Percentiles rank a stretch among this genome's conserved stretches.
Conservation (phyloP, 2,113 vertebrate species). For the Trichomycterus rosablanca region DNA sequence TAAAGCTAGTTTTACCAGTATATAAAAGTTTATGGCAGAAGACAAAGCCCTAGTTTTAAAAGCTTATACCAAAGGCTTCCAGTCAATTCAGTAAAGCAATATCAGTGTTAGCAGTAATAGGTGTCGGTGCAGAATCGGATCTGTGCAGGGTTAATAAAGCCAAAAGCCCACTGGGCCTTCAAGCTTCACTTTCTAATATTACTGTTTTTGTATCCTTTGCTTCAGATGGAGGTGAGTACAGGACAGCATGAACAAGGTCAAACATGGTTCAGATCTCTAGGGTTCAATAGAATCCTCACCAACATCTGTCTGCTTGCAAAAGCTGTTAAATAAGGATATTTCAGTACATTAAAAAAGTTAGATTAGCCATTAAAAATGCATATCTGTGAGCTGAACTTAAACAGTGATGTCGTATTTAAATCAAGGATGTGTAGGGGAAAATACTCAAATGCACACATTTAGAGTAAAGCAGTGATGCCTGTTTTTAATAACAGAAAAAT, state of each 20-base stretch:
- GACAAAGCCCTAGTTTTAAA: neutral
- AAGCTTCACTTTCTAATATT: conserved; percentile 61
- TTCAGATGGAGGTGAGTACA: conserved; percentile 76
- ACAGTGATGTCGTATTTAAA: conserved; percentile 14
- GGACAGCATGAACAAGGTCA: conserved; percentile 50
- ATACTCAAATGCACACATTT: neutral
- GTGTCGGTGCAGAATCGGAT: conserved; percentile 55
- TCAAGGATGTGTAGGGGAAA: neutral
- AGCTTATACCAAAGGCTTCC: too few relatives aligned
- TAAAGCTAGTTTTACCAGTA: neutral
- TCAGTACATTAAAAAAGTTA: conserved; percentile 57
- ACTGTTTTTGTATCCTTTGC: conserved; percentile 60
- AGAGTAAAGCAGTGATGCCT: too few relatives aligned
- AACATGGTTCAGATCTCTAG: conserved; percentile 56
- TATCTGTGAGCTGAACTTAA: conserved; percentile 32
- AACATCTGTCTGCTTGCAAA: conserved; percentile 62
- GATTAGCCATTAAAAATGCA: conserved; percentile 50
- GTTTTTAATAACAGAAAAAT: too few relatives aligned
- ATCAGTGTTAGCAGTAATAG: conserved; percentile 32
- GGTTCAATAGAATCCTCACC: conserved; percentile 59
- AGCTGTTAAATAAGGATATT: conserved; percentile 57
- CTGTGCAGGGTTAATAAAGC: conserved; percentile 46
- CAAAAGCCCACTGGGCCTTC: conserved; percentile 55
- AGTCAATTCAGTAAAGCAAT: conserved; percentile 38
- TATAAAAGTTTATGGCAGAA: neutral